A percentile compares a stretch with the other conserved stretches of the same genome.
These are phyloP conservation scores for Brachionus plicatilis DNA, from an alignment of 1,140 invertebrate species.

Conservation along the genomic window DNA sequence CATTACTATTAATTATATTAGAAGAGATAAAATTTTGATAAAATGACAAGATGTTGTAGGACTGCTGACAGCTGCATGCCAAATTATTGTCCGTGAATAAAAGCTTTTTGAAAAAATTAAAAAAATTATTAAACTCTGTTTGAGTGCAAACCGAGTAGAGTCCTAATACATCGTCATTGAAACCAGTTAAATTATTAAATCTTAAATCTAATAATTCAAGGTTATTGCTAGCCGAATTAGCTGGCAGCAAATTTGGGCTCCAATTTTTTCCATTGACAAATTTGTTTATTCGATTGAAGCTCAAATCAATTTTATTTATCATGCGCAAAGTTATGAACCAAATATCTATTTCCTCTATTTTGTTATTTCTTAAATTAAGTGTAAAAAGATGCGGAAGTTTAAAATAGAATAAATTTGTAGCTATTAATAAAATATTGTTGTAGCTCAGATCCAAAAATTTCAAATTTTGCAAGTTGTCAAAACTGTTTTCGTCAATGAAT, in stretches of 20 bases:
- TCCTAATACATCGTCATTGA: neutral
- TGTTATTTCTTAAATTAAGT: neutral
- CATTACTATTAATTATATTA: neutral
- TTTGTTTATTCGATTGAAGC: neutral
- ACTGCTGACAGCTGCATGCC: neutral
- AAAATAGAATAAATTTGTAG: neutral
- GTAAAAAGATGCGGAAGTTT: neutral
- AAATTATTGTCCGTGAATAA: neutral
- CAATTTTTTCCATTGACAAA: neutral
- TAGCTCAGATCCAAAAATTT: neutral
- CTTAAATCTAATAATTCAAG: neutral
- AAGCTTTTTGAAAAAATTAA: slow-evolving; percentile 5
- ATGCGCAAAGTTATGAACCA: slow-evolving; percentile 25
- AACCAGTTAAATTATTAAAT: neutral
- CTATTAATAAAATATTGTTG: neutral
- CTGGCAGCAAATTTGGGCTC: neutral
- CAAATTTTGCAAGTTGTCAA: neutral
- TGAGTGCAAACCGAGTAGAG: neutral
- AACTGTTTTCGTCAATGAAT: neutral
- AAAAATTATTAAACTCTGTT: slow-evolving; percentile 13
- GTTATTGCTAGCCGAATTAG: neutral
- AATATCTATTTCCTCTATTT: slow-evolving; percentile 9
- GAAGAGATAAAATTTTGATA: neutral
- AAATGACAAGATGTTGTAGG: slow-evolving; percentile 10
- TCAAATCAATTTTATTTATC: slow-evolving; percentile 14